A percentile compares a stretch with the other conserved stretches of the same genome.
phyloP scores from a whole-genome alignment of 2,113 vertebrate genomes.

The Spea bombifrons region DNA sequence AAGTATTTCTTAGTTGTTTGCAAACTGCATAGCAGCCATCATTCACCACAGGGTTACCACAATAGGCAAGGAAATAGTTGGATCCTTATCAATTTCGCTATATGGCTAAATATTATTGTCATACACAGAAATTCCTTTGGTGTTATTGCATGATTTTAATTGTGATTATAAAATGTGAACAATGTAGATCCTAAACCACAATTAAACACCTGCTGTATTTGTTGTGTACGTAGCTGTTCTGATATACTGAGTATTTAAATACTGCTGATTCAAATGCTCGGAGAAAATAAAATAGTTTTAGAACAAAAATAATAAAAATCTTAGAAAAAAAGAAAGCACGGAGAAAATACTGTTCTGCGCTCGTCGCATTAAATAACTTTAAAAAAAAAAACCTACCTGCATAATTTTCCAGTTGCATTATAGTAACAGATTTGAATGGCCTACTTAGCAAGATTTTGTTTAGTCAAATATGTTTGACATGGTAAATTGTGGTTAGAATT shows the following conservation, averaged over 20 bases:
- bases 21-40: slow-evolving; percentile 83
- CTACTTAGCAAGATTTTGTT: slow-evolving; percentile 46
- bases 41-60: slow-evolving; percentile 88
- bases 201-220: slow-evolving; percentile 86
- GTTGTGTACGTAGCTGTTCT: slow-evolving; percentile 77
- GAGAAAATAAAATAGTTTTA: slow-evolving; percentile 59
- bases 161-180: slow-evolving; percentile 83
- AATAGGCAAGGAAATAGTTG: slow-evolving; percentile 79
- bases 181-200: slow-evolving; percentile 82
- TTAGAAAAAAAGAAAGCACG: slow-evolving; percentile 8
- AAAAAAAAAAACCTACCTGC: slow-evolving; percentile 28
- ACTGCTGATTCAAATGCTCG: slow-evolving; percentile 79
- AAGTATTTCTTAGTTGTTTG: slow-evolving; percentile 89
- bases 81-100: slow-evolving; percentile 85
- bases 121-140: slow-evolving; percentile 78
- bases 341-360: slow-evolving; percentile 29
- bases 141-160: slow-evolving; percentile 88
- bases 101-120: slow-evolving; percentile 78
- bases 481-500: slow-evolving; percentile 47
- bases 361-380: slow-evolving; percentile 18
- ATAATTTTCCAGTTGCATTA: slow-evolving; percentile 44
- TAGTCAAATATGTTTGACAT: slow-evolving; percentile 47
- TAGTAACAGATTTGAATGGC: slow-evolving; percentile 47
- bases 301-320: slow-evolving; percentile 60
- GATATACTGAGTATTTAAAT: slow-evolving; percentile 80